Conservation (phyloP, 2,113 vertebrate genomes). For the Caretta caretta region DNA sequence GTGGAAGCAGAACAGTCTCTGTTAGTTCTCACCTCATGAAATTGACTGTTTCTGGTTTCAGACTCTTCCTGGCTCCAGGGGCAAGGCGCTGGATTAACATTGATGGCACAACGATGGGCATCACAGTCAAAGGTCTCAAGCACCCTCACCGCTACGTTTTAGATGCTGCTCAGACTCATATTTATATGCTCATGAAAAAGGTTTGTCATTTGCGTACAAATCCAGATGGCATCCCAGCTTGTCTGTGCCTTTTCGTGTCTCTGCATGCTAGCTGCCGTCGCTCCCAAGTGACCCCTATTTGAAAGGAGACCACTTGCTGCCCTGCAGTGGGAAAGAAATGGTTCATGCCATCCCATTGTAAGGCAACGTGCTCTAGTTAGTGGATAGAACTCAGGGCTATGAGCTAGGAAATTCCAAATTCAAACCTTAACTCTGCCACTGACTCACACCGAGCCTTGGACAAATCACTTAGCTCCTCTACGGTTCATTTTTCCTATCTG, state of each 20-base stretch:
- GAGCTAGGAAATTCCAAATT: neutral
- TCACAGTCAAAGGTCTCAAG: slow-evolving; percentile 92
- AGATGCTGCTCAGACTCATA: slow-evolving; percentile 97
- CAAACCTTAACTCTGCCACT: neutral
- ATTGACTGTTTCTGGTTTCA: slow-evolving; percentile 61
- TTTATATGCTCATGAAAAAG: slow-evolving; percentile 99
- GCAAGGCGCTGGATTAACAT: slow-evolving; percentile 99
- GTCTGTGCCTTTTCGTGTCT: slow-evolving; percentile 13
- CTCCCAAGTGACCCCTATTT: slow-evolving; percentile 16
- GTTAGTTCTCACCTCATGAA: neutral
- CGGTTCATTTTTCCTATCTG: neutral
- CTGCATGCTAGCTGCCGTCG: neutral
- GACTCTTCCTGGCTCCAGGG: slow-evolving; percentile 95
- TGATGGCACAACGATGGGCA: slow-evolving; percentile 97
- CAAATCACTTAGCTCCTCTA: neutral
- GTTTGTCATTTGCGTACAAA: slow-evolving; percentile 74
- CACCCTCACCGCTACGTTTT: slow-evolving; percentile 97
- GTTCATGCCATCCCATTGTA: neutral
- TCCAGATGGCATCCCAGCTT: slow-evolving; percentile 26
- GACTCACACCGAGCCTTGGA: neutral
- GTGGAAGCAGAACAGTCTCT: neutral
- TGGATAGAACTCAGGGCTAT: neutral
- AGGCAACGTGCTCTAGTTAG: neutral
- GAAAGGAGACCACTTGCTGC: slow-evolving; percentile 18
- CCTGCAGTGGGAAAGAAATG: neutral